Conservation (phyloP, 1,140 invertebrate genomes). For the Brachystomella parvula region DNA sequence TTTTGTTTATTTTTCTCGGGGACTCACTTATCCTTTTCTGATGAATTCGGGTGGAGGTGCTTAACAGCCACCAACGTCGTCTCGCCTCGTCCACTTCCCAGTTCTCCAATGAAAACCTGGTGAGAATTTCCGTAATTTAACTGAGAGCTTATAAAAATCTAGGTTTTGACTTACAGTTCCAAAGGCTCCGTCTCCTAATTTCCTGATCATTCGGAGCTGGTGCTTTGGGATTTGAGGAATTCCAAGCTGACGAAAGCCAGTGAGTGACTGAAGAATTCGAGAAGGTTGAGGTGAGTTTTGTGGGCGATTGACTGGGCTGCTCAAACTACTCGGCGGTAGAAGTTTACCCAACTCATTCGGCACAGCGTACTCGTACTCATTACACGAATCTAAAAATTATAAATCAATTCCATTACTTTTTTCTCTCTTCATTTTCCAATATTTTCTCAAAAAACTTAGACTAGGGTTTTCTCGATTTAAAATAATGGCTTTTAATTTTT, state of each 20-base stretch:
- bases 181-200: conserved; percentile 81
- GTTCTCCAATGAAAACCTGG: conserved; percentile 36
- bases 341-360: conserved; percentile 37
- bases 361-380: conserved; percentile 38
- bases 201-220: conserved; percentile 75
- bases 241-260: conserved; percentile 42
- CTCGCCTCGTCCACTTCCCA: conserved; percentile 49
- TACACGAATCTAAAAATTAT: conserved; percentile 28
- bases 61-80: conserved; percentile 78
- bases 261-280: conserved; percentile 26
- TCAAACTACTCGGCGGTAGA: conserved; percentile 19
- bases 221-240: conserved; percentile 75
- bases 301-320: conserved; percentile 31
- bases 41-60: conserved; percentile 69
- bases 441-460: background rate
- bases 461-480: background rate
- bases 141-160: background rate
- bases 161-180: conserved; percentile 63
- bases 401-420: background rate
- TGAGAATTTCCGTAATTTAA: background rate
- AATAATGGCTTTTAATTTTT: background rate
- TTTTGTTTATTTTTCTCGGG: background rate
- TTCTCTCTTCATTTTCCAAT: background rate
- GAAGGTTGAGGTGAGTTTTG: conserved; percentile 32
- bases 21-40: conserved; percentile 70